phyloP scores from a whole-genome alignment of 1,140 invertebrate species.

The Epicauta chinensis region DNA sequence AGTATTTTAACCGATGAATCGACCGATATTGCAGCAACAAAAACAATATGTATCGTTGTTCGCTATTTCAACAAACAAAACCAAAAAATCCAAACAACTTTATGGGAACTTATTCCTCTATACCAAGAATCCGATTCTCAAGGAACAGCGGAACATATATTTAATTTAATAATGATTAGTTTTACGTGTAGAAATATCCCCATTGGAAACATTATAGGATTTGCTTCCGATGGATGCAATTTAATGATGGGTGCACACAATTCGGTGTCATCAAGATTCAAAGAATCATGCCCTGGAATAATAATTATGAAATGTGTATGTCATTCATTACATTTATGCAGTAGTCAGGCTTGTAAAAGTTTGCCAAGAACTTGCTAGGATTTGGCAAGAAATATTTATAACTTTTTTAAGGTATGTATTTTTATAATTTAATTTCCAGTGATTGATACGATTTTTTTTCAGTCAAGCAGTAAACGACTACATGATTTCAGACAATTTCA shows the following conservation, averaged over 20 bases:
- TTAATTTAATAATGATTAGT: slow-evolving; percentile 22
- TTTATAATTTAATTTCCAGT: slow-evolving; percentile 29
- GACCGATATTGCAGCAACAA: slow-evolving; percentile 34
- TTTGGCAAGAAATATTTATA: slow-evolving; percentile 30
- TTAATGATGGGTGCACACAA: slow-evolving; percentile 39
- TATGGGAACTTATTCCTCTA: slow-evolving; percentile 34
- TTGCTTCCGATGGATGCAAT: slow-evolving; percentile 38
- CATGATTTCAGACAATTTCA: slow-evolving; percentile 31
- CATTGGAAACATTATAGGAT: slow-evolving; percentile 39
- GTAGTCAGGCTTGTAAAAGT: slow-evolving; percentile 35
- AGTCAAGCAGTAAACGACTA: slow-evolving; percentile 25
- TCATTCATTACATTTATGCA: slow-evolving; percentile 37
- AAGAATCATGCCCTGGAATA: slow-evolving; percentile 31
- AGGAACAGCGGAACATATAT: slow-evolving; percentile 35
- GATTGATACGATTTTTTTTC: too few relatives aligned
- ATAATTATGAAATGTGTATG: slow-evolving; percentile 40
- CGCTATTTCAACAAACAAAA: slow-evolving; percentile 30
- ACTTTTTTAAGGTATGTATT: slow-evolving; percentile 34
- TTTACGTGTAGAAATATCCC: slow-evolving; percentile 32
- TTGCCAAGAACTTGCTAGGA: slow-evolving; percentile 36
- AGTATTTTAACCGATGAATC: slow-evolving; percentile 42
- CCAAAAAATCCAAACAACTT: slow-evolving; percentile 29
- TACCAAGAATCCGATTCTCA: slow-evolving; percentile 24
- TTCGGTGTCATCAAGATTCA: slow-evolving; percentile 33
- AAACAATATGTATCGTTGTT: slow-evolving; percentile 25